phyloP scores from a whole-genome alignment of 2,797 vertebrate species.

The Aldrovandia affinis region DNA sequence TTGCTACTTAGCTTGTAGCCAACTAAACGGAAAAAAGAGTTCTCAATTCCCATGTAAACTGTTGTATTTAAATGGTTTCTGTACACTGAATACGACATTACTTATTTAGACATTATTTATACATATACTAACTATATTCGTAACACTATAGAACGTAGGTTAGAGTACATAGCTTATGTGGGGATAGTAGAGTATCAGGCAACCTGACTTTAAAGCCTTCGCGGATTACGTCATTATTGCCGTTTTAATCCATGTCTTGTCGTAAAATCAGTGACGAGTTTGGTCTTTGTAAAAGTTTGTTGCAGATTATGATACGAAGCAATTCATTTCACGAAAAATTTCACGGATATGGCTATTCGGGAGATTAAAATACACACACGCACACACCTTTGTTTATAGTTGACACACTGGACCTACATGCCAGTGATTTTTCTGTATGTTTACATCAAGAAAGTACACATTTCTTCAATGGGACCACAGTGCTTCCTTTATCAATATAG shows the following conservation, averaged over 20 bases:
- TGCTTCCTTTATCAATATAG: not conserved
- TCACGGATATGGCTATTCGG: not conserved
- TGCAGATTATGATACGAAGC: not conserved
- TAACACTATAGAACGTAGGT: not conserved
- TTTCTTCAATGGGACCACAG: no score
- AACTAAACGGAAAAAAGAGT: not conserved
- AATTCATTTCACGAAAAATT: not conserved
- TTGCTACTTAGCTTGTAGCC: not conserved
- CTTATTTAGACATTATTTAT: no score
- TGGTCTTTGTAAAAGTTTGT: not conserved
- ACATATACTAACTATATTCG: no score
- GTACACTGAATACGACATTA: not conserved
- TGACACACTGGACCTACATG: no score
- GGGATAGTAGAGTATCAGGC: not conserved
- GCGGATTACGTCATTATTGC: constrained; percentile 3
- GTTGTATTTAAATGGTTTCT: not conserved
- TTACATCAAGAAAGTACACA: not conserved
- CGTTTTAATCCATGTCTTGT: not conserved
- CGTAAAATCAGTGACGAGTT: not conserved
- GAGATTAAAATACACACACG: not conserved
- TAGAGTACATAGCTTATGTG: not conserved
- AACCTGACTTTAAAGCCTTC: not conserved
- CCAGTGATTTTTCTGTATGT: no score
- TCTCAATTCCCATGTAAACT: not conserved
- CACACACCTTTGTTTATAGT: not conserved